phyloP scores from a whole-genome alignment of 2,797 vertebrate species.

The Cheirogaleus major region DNA sequence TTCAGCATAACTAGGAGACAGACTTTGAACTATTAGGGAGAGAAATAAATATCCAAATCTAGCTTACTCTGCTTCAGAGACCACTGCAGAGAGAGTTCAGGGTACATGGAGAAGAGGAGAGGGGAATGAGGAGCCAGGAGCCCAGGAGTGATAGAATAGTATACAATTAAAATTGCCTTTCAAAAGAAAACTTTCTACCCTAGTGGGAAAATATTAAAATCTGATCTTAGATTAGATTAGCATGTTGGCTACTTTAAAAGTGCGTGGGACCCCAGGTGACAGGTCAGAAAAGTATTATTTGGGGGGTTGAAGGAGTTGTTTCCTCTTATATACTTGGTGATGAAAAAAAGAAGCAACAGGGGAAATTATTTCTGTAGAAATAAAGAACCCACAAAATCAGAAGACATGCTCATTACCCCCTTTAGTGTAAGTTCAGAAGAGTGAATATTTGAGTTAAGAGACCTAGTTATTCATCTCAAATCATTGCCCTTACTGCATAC shows the following conservation, averaged over 20 bases:
- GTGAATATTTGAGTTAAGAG: neutral
- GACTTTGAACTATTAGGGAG: neutral
- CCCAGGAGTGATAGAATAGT: neutral
- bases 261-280: neutral
- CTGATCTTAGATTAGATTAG: neutral
- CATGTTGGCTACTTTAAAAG: neutral
- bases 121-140: neutral
- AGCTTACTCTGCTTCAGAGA: neutral
- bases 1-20: neutral
- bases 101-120: neutral
- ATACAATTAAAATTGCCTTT: neutral
- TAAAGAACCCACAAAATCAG: neutral
- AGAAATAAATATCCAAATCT: neutral
- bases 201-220: neutral
- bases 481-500: neutral
- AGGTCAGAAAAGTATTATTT: neutral
- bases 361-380: neutral
- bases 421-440: constrained; percentile 10
- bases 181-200: neutral
- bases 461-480: neutral
- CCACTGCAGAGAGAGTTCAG: neutral
- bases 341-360: neutral
- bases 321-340: neutral
- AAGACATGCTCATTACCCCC: neutral
- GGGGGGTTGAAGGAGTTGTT: neutral